Evolutionary conservation across 2,888 invertebrate genomes (phyloP), one percentile per base, ranked within the genome.

Genomic region (Galeruca laticollis): DNA sequence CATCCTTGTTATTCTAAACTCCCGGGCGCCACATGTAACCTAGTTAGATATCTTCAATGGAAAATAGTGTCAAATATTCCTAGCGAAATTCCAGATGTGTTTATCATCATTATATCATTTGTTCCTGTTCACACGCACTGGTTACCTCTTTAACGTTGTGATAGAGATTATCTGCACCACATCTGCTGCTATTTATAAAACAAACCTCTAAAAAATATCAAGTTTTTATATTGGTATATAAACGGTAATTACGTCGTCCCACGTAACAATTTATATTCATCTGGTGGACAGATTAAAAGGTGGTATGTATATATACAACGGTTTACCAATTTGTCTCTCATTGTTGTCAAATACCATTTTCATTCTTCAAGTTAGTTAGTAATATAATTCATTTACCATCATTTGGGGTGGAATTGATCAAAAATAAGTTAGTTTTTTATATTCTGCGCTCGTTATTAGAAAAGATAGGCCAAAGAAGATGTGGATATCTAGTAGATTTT

Each of bases 111-210:
- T 76, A 75, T 68, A 75, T 76, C 74, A 75, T 77, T 79, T 76
- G 77, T 79, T 77, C 78, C 77, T 78, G 78, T 79, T 79, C 79
- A 75, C 79, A 78, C 78, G 79, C 73, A 77, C 78, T 76, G 74
- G 75, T 79, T 79, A 79, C 79, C 78, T 79, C 78, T 76, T 78
- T 79, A 72, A 73, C 73, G 73, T 33, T 64, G 43, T 68, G 26
- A 71, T 73, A 65, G 71, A 72, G 73, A 76, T 15, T 47, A 78
- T 79, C 76, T 79, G 79, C 78, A 76, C 73, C 73, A 69, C 79
- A 79, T 79, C 77, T 79, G 79, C 75, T 77, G 76, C 75, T 76
- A 76, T 74, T 74, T 75, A 69, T 75, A 75, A 77, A 76, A 77
- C 71, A 78, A 77, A 78, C 75, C 74, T 79, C 76, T 70, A 69